These are phyloP conservation scores for Promerops cafer DNA, from an alignment of 2,113 vertebrate species.

Conservation along the genomic window DNA sequence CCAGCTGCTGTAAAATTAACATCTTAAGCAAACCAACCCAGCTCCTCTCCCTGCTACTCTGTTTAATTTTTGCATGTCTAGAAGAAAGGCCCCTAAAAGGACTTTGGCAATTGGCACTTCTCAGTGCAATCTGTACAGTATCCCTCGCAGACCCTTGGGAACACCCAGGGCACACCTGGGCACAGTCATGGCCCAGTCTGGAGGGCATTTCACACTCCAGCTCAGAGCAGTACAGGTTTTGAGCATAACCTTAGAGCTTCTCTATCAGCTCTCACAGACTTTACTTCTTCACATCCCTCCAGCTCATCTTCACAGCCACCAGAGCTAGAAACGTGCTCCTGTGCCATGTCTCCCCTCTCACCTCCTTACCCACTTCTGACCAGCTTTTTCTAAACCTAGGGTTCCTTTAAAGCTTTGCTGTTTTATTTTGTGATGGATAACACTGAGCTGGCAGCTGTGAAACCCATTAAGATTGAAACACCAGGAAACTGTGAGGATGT, in stretches of 20 bases:
- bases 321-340: not conserved
- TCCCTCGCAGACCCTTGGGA: accelerated
- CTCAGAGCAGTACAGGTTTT: accelerated
- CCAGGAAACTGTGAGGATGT: constrained; percentile 15
- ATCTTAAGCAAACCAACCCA: not conserved
- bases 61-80: not conserved
- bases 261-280: not conserved
- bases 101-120: not conserved
- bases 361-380: not conserved
- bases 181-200: not conserved
- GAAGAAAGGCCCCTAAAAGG: not conserved
- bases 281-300: not conserved
- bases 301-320: not conserved
- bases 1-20: not conserved
- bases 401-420: not conserved
- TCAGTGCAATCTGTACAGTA: accelerated
- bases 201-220: not conserved
- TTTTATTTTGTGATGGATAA: constrained; percentile 37
- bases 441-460: constrained; percentile 50
- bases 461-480: constrained; percentile 48
- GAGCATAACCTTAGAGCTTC: not conserved
- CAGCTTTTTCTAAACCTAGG: not conserved
- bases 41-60: not conserved
- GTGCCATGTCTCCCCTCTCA: not conserved
- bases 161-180: not conserved